Evolutionary conservation across 2,797 vertebrate genomes (phyloP).

Genomic region (Anableps anableps): DNA sequence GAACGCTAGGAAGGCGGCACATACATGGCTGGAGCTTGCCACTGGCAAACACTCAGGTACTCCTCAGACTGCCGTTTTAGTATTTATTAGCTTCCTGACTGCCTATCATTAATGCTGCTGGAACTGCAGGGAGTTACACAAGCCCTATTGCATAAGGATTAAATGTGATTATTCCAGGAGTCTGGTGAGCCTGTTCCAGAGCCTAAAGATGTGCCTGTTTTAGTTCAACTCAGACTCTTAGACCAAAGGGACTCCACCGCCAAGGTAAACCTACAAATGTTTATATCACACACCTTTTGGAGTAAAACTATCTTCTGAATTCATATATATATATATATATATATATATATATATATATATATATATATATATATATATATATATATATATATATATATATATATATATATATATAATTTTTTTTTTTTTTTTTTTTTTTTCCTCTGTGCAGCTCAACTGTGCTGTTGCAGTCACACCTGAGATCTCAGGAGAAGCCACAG

Average conservation of each 20-base stretch:
- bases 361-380: too few relatives aligned
- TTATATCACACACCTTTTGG: not conserved
- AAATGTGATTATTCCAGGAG: slow-evolving; percentile 61
- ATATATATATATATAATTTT: too few relatives aligned
- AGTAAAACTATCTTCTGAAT: not conserved
- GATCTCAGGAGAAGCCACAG: slow-evolving; percentile 80
- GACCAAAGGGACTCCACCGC: slow-evolving; percentile 87
- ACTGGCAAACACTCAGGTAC: slow-evolving; percentile 73
- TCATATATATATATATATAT: too few relatives aligned
- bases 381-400: too few relatives aligned
- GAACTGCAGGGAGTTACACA: not conserved
- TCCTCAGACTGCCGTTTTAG: not conserved
- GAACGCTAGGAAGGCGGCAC: slow-evolving; percentile 81
- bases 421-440: slow-evolving; percentile 22
- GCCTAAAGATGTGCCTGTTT: slow-evolving; percentile 82
- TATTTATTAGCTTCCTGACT: not conserved
- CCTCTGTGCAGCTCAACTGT: slow-evolving; percentile 77
- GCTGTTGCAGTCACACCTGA: slow-evolving; percentile 80
- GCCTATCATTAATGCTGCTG: not conserved
- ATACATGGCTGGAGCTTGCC: slow-evolving; percentile 86
- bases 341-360: too few relatives aligned
- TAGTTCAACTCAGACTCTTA: slow-evolving; percentile 83
- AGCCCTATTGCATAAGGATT: not conserved
- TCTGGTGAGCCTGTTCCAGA: slow-evolving; percentile 68
- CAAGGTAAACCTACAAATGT: slow-evolving; percentile 72